Percentiles rank a stretch among this genome's conserved stretches.
Conservation (phyloP, 2,113 vertebrate species). For the Marmota monax region DNA sequence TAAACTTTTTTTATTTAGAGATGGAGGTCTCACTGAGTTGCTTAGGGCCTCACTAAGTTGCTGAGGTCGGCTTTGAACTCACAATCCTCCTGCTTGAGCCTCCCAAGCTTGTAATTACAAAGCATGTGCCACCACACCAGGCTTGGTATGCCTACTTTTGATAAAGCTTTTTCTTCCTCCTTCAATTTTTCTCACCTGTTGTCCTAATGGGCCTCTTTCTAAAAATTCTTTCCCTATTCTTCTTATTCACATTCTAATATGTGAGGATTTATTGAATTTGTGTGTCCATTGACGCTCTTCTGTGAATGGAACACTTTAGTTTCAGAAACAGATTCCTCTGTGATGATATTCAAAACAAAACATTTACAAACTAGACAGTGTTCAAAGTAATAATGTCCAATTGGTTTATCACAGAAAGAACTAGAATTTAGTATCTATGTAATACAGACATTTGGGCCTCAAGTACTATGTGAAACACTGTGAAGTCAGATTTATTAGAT, state of each 20-base stretch:
- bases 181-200: neutral
- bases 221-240: neutral
- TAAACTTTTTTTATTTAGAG: too few species aligned
- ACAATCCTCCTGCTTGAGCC: too few species aligned
- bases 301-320: constrained; percentile 4
- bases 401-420: neutral
- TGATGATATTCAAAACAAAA: neutral
- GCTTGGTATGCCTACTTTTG: neutral
- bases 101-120: too few species aligned
- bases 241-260: neutral
- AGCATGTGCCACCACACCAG: too few species aligned
- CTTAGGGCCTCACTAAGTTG: too few species aligned
- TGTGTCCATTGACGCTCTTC: neutral
- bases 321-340: neutral
- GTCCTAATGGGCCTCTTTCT: neutral
- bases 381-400: constrained; percentile 1
- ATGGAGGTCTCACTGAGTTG: too few species aligned
- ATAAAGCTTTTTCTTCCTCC: neutral
- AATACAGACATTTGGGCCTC: neutral
- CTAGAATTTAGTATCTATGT: neutral
- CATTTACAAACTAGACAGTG: neutral
- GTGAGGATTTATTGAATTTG: neutral
- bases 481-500: constrained; percentile 11
- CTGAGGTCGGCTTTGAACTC: too few species aligned
- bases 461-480: neutral